A percentile compares a stretch with the other conserved stretches of the same genome.
These are phyloP conservation scores for Ferrisia virgata DNA, from an alignment of 2,888 invertebrate species.

Conservation along the genomic window DNA sequence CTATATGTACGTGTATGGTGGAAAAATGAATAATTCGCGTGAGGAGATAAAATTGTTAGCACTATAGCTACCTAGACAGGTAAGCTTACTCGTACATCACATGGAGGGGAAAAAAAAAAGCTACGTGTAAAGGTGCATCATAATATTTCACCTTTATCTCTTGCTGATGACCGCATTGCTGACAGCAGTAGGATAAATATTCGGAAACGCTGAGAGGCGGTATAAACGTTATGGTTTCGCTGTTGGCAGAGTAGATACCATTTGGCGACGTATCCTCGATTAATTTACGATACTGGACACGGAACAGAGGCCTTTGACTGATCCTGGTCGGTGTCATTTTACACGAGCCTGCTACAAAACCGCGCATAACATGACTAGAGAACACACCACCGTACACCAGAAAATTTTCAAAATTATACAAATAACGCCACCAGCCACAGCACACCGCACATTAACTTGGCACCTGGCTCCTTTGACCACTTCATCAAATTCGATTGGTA, in stretches of 20 bases:
- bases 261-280: constrained; percentile 61
- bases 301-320: constrained; percentile 56
- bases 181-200: constrained; percentile 49
- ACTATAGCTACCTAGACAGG: too few species aligned
- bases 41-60: too few species aligned
- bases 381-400: neutral
- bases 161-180: constrained; percentile 48
- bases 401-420: neutral
- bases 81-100: too few species aligned
- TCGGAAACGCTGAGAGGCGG: constrained; percentile 46
- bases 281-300: constrained; percentile 61
- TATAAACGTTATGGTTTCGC: constrained; percentile 33
- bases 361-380: constrained; percentile 50
- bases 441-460: neutral
- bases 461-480: too few species aligned
- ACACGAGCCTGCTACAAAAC: neutral
- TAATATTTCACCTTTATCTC: constrained; percentile 43
- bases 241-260: constrained; percentile 57
- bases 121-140: neutral
- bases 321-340: constrained; percentile 43
- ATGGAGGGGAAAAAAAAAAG: too few species aligned
- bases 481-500: too few species aligned
- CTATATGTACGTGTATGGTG: too few species aligned
- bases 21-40: neutral
- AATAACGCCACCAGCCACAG: neutral